These are phyloP conservation scores for Rattus norvegicus DNA, from an alignment of 2,113 vertebrate genomes.

Conservation along the genomic window GRCr8 NC_086029.1:63540001-63540500, in stretches of 20 bases:
- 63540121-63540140: neutral
- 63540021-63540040: slow-evolving; percentile 14
- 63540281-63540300: neutral
- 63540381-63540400: neutral
- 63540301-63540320: neutral
- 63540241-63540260: neutral
- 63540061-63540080: neutral
- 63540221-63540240: neutral
- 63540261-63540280: neutral
- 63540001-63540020: neutral
- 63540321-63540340: neutral
- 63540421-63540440: slow-evolving; percentile 5
- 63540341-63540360: neutral
- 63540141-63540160: neutral
- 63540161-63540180: neutral
- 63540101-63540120: neutral
- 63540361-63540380: neutral
- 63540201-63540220: neutral
- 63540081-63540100: neutral
- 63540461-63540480: neutral
- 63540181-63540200: neutral
- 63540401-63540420: neutral
- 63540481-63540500: neutral
- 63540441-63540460: neutral
- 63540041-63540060: neutral